These are phyloP conservation scores for Lepidocyrtoides sp. DNA, from an alignment of 2,888 invertebrate genomes.

Conservation along the genomic window DNA sequence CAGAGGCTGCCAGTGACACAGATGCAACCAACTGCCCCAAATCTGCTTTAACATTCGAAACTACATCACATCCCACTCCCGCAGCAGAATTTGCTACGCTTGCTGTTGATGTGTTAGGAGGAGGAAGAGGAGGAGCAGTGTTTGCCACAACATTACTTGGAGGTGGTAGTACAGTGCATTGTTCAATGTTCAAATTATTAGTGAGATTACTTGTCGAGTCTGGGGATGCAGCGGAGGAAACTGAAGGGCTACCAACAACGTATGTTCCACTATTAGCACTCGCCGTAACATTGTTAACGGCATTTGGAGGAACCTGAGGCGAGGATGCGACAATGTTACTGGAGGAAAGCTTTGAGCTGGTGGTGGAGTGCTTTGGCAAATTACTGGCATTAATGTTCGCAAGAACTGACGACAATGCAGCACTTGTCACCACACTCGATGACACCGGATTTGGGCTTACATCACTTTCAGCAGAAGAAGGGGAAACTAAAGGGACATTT, in stretches of 20 bases:
- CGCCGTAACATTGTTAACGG: slow-evolving; percentile 19
- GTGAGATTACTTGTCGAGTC: slow-evolving; percentile 73
- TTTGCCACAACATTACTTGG: slow-evolving; percentile 44
- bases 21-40: slow-evolving; percentile 78
- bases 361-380: slow-evolving; percentile 61
- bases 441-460: slow-evolving; percentile 65
- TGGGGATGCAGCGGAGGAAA: slow-evolving; percentile 77
- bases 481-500: slow-evolving; percentile 65
- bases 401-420: slow-evolving; percentile 57
- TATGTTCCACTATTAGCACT: slow-evolving; percentile 62
- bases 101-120: slow-evolving; percentile 69
- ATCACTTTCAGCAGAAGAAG: slow-evolving; percentile 54
- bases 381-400: slow-evolving; percentile 61
- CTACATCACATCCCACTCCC: slow-evolving; percentile 51
- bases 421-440: slow-evolving; percentile 60
- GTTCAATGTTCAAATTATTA: slow-evolving; percentile 66
- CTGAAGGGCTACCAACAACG: slow-evolving; percentile 74
- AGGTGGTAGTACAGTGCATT: slow-evolving; percentile 50
- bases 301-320: neutral
- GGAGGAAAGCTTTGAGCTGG: slow-evolving; percentile 50
- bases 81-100: slow-evolving; percentile 46
- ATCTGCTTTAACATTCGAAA: slow-evolving; percentile 75
- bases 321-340: slow-evolving; percentile 32
- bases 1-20: slow-evolving; percentile 68
- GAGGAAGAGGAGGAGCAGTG: slow-evolving; percentile 28